Conservation (phyloP, 2,888 invertebrate genomes). For the Macrophya annulata region DNA sequence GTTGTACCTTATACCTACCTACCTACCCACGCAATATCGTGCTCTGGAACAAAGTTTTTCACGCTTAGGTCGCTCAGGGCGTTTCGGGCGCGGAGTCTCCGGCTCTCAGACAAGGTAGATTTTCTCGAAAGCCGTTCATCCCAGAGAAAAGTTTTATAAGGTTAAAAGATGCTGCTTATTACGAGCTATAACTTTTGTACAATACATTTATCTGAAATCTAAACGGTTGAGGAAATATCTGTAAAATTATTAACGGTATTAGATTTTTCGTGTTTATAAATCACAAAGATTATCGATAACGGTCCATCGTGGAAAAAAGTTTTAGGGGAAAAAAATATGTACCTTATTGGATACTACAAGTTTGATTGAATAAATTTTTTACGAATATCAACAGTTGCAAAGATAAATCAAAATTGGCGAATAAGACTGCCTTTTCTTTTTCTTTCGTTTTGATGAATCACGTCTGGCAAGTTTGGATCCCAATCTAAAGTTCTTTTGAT, state of each 20-base stretch:
- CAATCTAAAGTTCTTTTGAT: too few species aligned
- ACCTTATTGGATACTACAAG: background rate
- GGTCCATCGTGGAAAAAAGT: background rate
- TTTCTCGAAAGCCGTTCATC: conserved; percentile 16
- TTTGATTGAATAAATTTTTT: background rate
- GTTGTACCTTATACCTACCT: background rate
- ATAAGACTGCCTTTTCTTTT: too few species aligned
- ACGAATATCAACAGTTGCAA: background rate
- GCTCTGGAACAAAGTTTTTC: background rate
- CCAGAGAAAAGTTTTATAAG: background rate
- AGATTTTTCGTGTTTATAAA: background rate
- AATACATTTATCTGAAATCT: conserved; percentile 8
- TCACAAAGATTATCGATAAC: background rate
- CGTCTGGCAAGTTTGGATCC: too few species aligned
- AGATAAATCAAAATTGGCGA: background rate
- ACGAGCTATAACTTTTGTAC: background rate
- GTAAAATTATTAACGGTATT: background rate
- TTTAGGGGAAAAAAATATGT: background rate
- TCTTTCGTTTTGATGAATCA: too few species aligned
- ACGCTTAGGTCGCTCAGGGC: background rate
- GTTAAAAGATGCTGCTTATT: conserved; percentile 6
- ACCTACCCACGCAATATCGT: background rate
- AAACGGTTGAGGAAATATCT: background rate
- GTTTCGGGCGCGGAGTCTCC: background rate
- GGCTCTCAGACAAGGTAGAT: background rate